Conservation (phyloP, 2,888 invertebrate genomes). For the Mesorhabditis sp. region DNA sequence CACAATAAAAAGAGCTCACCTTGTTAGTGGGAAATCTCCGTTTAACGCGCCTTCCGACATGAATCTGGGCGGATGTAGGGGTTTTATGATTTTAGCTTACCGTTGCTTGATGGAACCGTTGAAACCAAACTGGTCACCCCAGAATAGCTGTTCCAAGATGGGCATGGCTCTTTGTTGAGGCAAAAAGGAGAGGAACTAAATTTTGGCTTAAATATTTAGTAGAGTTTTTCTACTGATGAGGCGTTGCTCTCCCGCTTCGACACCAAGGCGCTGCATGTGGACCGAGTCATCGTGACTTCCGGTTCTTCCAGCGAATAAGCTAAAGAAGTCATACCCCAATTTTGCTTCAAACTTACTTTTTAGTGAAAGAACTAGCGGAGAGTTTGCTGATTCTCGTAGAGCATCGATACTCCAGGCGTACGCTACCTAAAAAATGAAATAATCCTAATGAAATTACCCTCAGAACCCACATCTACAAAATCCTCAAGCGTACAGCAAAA, state of each 20-base stretch:
- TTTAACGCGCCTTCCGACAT: background rate
- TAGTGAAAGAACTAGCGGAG: background rate
- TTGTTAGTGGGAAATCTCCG: background rate
- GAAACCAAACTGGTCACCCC: constrained; percentile 24
- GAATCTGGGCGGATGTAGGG: background rate
- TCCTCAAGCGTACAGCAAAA: background rate
- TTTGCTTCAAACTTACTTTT: background rate
- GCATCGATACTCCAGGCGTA: background rate
- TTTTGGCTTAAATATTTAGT: background rate
- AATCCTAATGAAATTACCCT: no score
- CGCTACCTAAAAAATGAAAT: background rate
- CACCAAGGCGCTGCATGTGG: background rate
- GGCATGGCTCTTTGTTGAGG: constrained; percentile 25
- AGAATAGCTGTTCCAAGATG: constrained; percentile 34
- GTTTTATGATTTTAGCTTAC: background rate
- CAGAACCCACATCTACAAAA: background rate
- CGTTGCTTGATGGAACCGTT: background rate
- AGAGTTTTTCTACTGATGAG: background rate
- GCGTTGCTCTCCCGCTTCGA: background rate
- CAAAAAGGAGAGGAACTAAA: constrained; percentile 14
- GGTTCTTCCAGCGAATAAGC: background rate
- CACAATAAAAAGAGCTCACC: background rate
- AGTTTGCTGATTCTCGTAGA: background rate
- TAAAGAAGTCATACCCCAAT: background rate
- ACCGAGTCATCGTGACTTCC: background rate